Percentiles rank a stretch among this genome's conserved stretches.
Conservation (phyloP, 2,888 invertebrate genomes). For the Antitype chi region DNA sequence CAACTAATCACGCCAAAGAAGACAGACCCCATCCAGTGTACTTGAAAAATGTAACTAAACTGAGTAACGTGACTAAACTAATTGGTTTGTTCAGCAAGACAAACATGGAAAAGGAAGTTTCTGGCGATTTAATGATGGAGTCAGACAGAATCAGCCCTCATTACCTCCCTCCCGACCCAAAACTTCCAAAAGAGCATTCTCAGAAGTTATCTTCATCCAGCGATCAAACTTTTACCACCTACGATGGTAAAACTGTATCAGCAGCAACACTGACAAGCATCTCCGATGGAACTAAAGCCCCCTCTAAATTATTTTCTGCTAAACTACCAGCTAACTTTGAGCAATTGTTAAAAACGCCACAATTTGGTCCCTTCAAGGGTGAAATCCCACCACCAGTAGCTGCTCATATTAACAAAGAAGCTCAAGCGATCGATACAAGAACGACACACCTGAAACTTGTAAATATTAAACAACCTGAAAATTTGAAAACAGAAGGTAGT, state of each 20-base stretch:
- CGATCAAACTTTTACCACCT: constrained; percentile 92
- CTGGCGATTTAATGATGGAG: constrained; percentile 92
- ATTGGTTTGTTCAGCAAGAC: constrained; percentile 83
- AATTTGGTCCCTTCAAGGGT: constrained; percentile 94
- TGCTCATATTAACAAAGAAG: constrained; percentile 73
- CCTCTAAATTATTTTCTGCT: constrained; percentile 82
- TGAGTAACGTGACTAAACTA: constrained; percentile 75
- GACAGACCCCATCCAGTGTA: constrained; percentile 89
- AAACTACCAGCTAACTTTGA: constrained; percentile 88
- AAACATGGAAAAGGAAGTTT: constrained; percentile 85
- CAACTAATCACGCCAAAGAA: constrained; percentile 86
- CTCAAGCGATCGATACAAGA: constrained; percentile 55
- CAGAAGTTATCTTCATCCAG: constrained; percentile 78
- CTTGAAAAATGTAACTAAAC: constrained; percentile 80
- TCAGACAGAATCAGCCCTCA: constrained; percentile 93
- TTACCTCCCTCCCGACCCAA: constrained; percentile 93
- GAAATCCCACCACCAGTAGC: constrained; percentile 91
- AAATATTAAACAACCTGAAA: constrained; percentile 71
- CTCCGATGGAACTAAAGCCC: constrained; percentile 82
- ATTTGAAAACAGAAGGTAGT: constrained; percentile 77
- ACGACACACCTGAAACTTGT: constrained; percentile 85
- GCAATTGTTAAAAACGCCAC: constrained; percentile 92
- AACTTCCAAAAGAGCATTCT: constrained; percentile 86
- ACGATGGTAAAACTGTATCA: constrained; percentile 94
- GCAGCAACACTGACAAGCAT: constrained; percentile 91